Conservation (phyloP, 2,888 invertebrate species). For the Calameuta pallipes region DNA sequence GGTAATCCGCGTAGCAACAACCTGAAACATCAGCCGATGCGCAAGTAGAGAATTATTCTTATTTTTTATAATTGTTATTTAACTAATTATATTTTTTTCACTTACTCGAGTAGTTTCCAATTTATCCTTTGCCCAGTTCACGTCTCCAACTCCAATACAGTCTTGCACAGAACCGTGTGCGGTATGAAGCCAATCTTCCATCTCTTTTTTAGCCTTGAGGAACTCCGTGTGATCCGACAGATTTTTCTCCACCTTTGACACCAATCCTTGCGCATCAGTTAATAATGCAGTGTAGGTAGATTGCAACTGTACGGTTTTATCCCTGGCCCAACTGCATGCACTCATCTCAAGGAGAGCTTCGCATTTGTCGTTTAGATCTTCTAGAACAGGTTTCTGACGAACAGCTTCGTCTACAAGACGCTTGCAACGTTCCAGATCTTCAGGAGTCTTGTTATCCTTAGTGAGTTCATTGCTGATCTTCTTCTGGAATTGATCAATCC, state of each 20-base stretch:
- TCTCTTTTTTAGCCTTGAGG: constrained; percentile 84
- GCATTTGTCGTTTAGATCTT: constrained; percentile 88
- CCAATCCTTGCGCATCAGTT: constrained; percentile 82
- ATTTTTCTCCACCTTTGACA: constrained; percentile 89
- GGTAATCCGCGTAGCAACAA: constrained; percentile 76
- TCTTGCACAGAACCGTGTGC: constrained; percentile 86
- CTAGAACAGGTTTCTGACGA: constrained; percentile 80
- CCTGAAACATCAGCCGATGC: constrained; percentile 33
- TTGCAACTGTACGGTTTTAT: constrained; percentile 87
- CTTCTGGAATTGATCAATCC: constrained; percentile 78
- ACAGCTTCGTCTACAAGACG: constrained; percentile 81
- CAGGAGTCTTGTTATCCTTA: constrained; percentile 80
- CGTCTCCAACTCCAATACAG: constrained; percentile 85
- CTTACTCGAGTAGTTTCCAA: constrained; percentile 81
- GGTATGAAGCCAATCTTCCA: constrained; percentile 85
- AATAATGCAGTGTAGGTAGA: constrained; percentile 83
- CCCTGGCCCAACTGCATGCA: constrained; percentile 86
- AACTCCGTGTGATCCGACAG: constrained; percentile 92
- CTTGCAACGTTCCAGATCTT: constrained; percentile 81
- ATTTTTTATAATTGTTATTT: not conserved
- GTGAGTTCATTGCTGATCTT: constrained; percentile 74
- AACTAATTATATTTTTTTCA: constrained; percentile 17
- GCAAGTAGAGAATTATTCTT: not conserved
- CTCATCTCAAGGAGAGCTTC: constrained; percentile 88
- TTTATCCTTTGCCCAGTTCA: constrained; percentile 81